Evolutionary conservation across 2,797 vertebrate genomes (phyloP).

Genomic region (Aphelocoma californica): DNA sequence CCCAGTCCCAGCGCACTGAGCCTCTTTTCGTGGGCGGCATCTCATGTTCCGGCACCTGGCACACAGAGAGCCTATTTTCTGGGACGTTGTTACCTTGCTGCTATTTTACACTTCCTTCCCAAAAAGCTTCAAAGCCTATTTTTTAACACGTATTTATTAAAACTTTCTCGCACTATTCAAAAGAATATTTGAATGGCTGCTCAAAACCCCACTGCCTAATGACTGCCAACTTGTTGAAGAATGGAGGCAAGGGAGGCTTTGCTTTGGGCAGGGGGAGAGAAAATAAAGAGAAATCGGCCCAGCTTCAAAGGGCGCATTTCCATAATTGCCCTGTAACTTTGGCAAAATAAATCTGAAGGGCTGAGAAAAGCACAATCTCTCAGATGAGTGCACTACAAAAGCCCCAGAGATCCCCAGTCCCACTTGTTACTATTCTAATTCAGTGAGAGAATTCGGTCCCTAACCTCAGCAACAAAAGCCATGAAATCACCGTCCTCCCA

Average conservation of each 20-base stretch:
- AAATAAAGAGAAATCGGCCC: constrained; percentile 84
- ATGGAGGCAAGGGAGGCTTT: constrained; percentile 71
- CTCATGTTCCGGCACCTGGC: not conserved
- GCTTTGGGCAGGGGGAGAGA: constrained; percentile 77
- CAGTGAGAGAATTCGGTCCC: constrained; percentile 86
- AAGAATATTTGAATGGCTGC: constrained; percentile 40
- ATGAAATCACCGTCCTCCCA: constrained; percentile 86
- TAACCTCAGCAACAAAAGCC: constrained; percentile 88
- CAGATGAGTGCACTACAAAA: constrained; percentile 93
- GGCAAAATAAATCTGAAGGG: constrained; percentile 89
- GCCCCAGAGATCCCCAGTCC: constrained; percentile 78
- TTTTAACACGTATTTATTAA: constrained; percentile 47
- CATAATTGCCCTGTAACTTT: constrained; percentile 98
- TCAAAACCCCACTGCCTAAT: constrained; percentile 30
- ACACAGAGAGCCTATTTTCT: not conserved
- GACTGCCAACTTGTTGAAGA: constrained; percentile 31
- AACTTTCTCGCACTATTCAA: constrained; percentile 14
- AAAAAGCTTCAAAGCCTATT: constrained; percentile 8
- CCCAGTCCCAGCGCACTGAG: not conserved
- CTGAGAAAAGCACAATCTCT: constrained; percentile 89
- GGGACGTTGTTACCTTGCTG: not conserved
- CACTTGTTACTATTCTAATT: constrained; percentile 90
- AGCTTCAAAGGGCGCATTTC: constrained; percentile 96
- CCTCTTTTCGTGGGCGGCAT: not conserved
- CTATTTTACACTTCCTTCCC: not conserved